Base-by-base conservation (phyloP, 2,113 vertebrate genomes). In the Rhineura floridana region DNA sequence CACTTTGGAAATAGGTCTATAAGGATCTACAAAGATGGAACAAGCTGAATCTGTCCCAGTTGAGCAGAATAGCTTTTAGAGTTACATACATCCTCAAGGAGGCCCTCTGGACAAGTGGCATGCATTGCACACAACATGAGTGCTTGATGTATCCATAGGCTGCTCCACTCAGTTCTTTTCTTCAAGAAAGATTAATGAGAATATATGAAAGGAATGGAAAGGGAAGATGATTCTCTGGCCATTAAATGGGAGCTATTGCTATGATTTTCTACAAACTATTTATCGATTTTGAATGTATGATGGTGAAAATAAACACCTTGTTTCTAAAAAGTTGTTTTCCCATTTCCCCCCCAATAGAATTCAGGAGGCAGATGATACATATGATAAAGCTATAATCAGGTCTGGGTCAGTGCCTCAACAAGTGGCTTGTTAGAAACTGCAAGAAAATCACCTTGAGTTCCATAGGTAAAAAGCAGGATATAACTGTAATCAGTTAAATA, bases 291-390 rank as follows among this genome's bases (percentile, higher is more conserved):
- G 93, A 76, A 65, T 84, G 86, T 59, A 89, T 48, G 13, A 62
- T 90, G 89, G 89, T 93, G 93, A 93, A 93, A 83, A 89, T 87
- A 93, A 93, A 78, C 87, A 78, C 87, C 89, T 92, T 91, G 67
- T 73, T 89, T 92, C 0, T 0, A 72, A 93, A 96, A 94, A 91
- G 91, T 93, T 94, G 93, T 86, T 90, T 95, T 86, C 90, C 91
- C 69, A 91, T 44, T 33, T 46, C 30, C 42, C 44, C 11, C 3
- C 7, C 42, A 8, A 44, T 9, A 76, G 55, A 46, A 46, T 62
- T 59, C 50, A 85, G 6, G 36, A 85, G 25, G 52, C 36, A 63
- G 33, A 84, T 59, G 36, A 52, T 39, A 25, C 28, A 62, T 62
- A 44, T 62, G 9, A 15, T 55, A 82, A 82, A 44, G 28, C 3